Evolutionary conservation across 2,888 invertebrate genomes (phyloP).

Genomic region (Nysson spinosus): DNA sequence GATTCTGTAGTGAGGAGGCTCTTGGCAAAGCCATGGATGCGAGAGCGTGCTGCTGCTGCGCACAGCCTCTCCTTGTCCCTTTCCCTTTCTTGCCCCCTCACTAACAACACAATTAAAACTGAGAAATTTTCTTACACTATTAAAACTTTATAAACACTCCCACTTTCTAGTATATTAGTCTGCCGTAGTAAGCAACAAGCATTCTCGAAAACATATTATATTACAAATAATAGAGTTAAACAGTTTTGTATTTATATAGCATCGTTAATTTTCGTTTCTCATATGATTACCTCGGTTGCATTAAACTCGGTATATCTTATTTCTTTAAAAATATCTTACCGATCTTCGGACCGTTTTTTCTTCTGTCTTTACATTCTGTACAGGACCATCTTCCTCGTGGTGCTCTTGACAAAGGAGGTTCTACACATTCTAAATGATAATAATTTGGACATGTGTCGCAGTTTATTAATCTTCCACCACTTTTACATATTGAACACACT

Average conservation of each 20-base stretch:
- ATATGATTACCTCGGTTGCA: too few relatives aligned
- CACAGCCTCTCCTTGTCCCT: slow-evolving; percentile 80
- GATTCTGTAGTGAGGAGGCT: slow-evolving; percentile 79
- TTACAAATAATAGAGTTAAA: too few relatives aligned
- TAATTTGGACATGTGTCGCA: slow-evolving; percentile 82
- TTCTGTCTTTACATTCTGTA: slow-evolving; percentile 79
- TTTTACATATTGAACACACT: slow-evolving; percentile 82
- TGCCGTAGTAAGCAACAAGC: too few relatives aligned
- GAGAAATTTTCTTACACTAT: slow-evolving; percentile 48
- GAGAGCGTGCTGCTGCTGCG: slow-evolving; percentile 82
- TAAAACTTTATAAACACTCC: slow-evolving; percentile 18
- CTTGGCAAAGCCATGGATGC: slow-evolving; percentile 83
- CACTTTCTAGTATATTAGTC: slow-evolving; percentile 2
- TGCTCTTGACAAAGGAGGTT: slow-evolving; percentile 81
- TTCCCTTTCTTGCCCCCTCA: slow-evolving; percentile 79
- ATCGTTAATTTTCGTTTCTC: too few relatives aligned
- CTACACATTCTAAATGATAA: slow-evolving; percentile 87
- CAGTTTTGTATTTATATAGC: too few relatives aligned
- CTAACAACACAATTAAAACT: slow-evolving; percentile 71
- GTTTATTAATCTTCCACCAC: slow-evolving; percentile 82
- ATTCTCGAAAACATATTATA: too few relatives aligned
- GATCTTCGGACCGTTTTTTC: slow-evolving; percentile 65
- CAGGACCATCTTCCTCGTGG: slow-evolving; percentile 84
- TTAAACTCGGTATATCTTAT: background rate
- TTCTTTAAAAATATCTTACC: slow-evolving; percentile 60